phyloP scores from a whole-genome alignment of 2,113 vertebrate genomes.

The Hypanus sabinus region DNA sequence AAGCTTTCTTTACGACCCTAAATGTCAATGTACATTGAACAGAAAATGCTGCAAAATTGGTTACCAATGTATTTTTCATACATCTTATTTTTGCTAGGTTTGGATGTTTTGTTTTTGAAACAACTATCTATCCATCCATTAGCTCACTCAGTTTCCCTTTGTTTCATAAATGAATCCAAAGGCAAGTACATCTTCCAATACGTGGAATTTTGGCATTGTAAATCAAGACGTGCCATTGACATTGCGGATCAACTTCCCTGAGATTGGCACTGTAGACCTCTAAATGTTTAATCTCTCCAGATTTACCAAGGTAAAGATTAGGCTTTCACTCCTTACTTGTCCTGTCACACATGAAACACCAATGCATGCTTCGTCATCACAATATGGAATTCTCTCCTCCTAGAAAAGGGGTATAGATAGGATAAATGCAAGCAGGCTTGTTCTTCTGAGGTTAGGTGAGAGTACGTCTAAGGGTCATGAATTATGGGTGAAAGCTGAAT shows the following conservation, averaged over 20 bases:
- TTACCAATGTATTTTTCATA: not conserved
- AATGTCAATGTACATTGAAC: not conserved
- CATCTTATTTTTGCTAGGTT: not conserved
- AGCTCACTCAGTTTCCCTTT: not conserved
- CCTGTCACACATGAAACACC: not conserved
- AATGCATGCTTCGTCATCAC: not conserved
- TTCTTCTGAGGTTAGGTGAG: too few relatives aligned
- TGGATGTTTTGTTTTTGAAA: not conserved
- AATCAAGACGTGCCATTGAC: not conserved
- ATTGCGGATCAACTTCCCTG: too few relatives aligned
- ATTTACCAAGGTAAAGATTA: not conserved
- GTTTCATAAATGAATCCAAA: not conserved
- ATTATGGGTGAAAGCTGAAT: too few relatives aligned
- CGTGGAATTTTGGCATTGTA: not conserved
- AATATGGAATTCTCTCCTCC: too few relatives aligned
- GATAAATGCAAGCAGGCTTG: too few relatives aligned
- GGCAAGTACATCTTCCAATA: not conserved
- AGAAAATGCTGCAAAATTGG: not conserved
- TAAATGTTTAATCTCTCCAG: not conserved
- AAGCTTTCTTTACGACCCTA: too few relatives aligned
- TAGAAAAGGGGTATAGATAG: too few relatives aligned
- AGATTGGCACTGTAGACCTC: not conserved
- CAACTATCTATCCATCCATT: not conserved
- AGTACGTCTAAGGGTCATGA: too few relatives aligned
- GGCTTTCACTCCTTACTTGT: not conserved